Base-by-base conservation (phyloP, 2,113 vertebrate genomes). In the Aleadryas rufinucha region DNA sequence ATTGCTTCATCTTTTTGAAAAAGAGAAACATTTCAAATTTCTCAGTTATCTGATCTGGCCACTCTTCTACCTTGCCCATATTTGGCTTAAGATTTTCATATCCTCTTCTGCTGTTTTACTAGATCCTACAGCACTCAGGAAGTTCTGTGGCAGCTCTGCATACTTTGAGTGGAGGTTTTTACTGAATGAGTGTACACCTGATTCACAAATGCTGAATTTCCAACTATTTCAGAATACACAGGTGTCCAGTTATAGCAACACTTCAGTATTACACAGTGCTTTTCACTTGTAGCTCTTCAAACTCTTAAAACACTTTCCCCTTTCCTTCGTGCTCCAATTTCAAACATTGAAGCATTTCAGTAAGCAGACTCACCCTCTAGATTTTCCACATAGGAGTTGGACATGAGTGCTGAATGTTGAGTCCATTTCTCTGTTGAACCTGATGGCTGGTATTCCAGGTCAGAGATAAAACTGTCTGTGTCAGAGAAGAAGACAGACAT, bases 401-500 rank as follows among this genome's bases (percentile, higher is more conserved):
- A 97, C 93, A 98, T 97, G 97, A 98, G 95, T 98, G 97, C 96
- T 98, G 98, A 98, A 71, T 98, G 98, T 95, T 96, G 97, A 97
- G 97, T 98, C 98, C 98, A 98, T 97, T 98, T 98, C 97, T 98
- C 97, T 98, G 98, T 96, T 98, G 98, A 98, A 98, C 97, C 98
- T 98, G 98, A 97, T 96, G 97, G 97, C 96, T 97, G 97, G 97
- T 98, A 98, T 98, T 98, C 98, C 97, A 98, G 98, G 98, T 98
- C 97, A 98, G 96, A 98, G 94, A 98, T 97, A 98, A 98, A 98
- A 95, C 98, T 98, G 97, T 98, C 98, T 98, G 98, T 98, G 97
- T 98, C 98, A 98, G 98, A 98, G 98, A 98, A 98, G 98, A 98
- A 98, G 98, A 98, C 85, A 98, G 98, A 98, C 85, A 98, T 98